Percentiles rank a stretch among this genome's conserved stretches.
phyloP scores from a whole-genome alignment of 1,140 invertebrate species.

The Calosoma granatense region DNA sequence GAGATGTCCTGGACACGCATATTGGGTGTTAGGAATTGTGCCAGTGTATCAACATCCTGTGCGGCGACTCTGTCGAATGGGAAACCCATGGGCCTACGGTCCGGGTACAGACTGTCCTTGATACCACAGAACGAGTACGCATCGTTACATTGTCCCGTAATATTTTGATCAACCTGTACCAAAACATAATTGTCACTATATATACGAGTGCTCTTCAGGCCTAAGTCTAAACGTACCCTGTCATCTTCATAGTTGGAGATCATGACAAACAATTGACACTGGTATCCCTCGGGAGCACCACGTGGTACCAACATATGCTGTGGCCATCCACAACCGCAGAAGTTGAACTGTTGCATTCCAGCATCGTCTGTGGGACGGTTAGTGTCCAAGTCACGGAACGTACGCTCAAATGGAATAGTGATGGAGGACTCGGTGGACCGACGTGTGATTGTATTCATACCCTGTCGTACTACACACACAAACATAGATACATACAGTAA shows the following conservation, averaged over 20 bases:
- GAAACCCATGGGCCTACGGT: constrained; percentile 62
- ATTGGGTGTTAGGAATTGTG: constrained; percentile 56
- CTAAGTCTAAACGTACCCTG: constrained; percentile 16
- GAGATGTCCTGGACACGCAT: constrained; percentile 48
- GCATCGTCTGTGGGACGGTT: constrained; percentile 29
- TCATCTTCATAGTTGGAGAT: constrained; percentile 37
- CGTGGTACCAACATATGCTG: constrained; percentile 41
- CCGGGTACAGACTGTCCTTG: constrained; percentile 60
- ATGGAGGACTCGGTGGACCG: constrained; percentile 47
- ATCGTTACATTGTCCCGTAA: constrained; percentile 46
- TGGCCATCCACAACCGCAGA: constrained; percentile 47
- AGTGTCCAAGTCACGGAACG: constrained; percentile 40
- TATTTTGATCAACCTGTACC: constrained; percentile 24
- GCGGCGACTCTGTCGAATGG: constrained; percentile 58
- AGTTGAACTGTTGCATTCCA: constrained; percentile 34
- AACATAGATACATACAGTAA: constrained; percentile 11
- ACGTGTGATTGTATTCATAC: constrained; percentile 42
- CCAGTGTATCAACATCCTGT: constrained; percentile 38
- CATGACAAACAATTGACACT: constrained; percentile 39
- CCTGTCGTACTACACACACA: not conserved
- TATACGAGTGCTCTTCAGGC: not conserved
- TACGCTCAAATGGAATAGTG: constrained; percentile 55
- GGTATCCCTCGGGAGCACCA: constrained; percentile 34
- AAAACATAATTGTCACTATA: not conserved
- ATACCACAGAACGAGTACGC: constrained; percentile 65